Conservation (phyloP, 2,888 invertebrate species). For the Nemoura dubitans region DNA sequence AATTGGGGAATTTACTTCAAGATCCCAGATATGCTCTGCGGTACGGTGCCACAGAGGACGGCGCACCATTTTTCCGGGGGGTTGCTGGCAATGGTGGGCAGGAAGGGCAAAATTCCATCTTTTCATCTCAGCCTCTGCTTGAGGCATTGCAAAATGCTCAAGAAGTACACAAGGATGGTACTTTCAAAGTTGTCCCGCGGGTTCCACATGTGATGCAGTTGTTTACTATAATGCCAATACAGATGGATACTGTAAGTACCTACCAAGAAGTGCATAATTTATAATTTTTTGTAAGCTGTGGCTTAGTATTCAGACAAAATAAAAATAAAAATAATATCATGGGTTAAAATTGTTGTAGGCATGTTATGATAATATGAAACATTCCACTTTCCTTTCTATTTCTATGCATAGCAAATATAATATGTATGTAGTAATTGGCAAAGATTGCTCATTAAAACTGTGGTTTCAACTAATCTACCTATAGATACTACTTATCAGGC, state of each 20-base stretch:
- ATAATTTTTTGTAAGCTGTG: too few relatives aligned
- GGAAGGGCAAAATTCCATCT: conserved; percentile 7
- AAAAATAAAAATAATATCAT: too few relatives aligned
- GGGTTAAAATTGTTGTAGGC: neutral
- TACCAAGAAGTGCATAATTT: neutral
- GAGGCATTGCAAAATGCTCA: neutral
- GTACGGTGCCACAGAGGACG: neutral
- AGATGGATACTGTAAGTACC: neutral
- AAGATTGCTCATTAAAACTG: too few relatives aligned
- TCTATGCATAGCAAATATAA: too few relatives aligned
- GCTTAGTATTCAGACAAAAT: too few relatives aligned
- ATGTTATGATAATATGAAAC: neutral
- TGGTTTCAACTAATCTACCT: too few relatives aligned
- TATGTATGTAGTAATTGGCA: too few relatives aligned
- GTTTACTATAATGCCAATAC: neutral
- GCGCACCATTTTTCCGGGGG: neutral
- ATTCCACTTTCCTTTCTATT: neutral
- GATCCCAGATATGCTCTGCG: neutral
- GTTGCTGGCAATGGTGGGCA: conserved; percentile 7
- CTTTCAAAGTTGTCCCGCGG: conserved; percentile 3
- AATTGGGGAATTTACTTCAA: neutral
- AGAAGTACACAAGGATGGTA: conserved; percentile 8
- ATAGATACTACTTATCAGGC: too few relatives aligned
- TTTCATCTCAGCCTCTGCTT: neutral
- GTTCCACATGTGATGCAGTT: neutral